Conservation (phyloP, 2,113 vertebrate species). For the Corythornis cristatus region DNA sequence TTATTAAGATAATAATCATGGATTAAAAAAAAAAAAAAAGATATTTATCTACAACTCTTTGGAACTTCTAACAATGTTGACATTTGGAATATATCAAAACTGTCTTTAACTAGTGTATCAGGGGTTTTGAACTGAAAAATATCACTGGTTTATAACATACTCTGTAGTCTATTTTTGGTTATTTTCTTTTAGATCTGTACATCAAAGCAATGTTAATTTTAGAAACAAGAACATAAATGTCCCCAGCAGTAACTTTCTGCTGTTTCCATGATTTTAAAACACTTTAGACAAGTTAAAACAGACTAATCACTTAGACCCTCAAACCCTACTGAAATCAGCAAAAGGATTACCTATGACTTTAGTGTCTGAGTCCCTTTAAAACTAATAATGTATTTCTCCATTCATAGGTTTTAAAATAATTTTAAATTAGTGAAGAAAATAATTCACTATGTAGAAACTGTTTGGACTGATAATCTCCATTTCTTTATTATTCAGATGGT, state of each 20-base stretch:
- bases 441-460: neutral
- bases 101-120: neutral
- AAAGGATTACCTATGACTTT: neutral
- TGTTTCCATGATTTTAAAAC: neutral
- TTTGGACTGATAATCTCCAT: neutral
- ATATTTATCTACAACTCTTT: neutral
- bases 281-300: neutral
- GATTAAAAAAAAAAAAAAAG: neutral
- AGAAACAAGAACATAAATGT: conserved; percentile 4
- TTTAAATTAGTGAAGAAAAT: neutral
- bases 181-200: neutral
- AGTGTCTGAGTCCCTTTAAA: neutral
- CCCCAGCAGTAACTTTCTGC: neutral
- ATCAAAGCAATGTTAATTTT: conserved; percentile 1
- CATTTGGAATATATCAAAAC: neutral
- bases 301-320: neutral
- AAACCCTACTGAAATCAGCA: neutral
- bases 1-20: neutral
- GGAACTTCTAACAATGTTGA: neutral
- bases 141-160: neutral
- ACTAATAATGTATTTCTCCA: neutral
- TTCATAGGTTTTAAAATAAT: neutral
- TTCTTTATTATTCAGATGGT: too few relatives aligned
- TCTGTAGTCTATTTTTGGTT: neutral
- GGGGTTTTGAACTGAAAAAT: neutral